A percentile compares a stretch with the other conserved stretches of the same genome.
Conservation (phyloP, 2,113 vertebrate genomes). For the Rhabdornis inornatus region DNA sequence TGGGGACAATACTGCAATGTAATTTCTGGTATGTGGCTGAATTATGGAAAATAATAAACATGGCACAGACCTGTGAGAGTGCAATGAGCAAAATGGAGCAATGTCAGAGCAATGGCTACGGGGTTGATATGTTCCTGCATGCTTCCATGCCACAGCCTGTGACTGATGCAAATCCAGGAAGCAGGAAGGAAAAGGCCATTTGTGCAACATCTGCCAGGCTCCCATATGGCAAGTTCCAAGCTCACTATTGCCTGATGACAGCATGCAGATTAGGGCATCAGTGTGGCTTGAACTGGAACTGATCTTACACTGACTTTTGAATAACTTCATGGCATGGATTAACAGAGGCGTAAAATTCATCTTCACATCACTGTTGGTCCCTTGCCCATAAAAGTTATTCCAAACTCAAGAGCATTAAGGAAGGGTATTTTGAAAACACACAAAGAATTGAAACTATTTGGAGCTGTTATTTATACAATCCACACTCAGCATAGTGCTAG, state of each 20-base stretch:
- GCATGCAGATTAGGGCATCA: slow-evolving; percentile 52
- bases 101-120: background rate
- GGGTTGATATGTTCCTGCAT: background rate
- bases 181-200: slow-evolving; percentile 48
- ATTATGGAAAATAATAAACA: background rate
- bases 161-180: background rate
- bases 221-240: slow-evolving; percentile 44
- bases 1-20: background rate
- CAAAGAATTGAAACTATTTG: slow-evolving; percentile 8
- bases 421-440: slow-evolving; percentile 25
- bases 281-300: slow-evolving; percentile 53
- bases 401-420: slow-evolving; percentile 31
- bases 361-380: slow-evolving; percentile 23
- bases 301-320: slow-evolving; percentile 59
- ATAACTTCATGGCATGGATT: slow-evolving; percentile 38
- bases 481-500: background rate
- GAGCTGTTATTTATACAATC: background rate
- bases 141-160: background rate
- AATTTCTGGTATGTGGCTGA: background rate
- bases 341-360: slow-evolving; percentile 30
- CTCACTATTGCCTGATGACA: slow-evolving; percentile 59
- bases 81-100: background rate
- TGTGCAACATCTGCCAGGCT: slow-evolving; percentile 50
- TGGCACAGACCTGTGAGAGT: rapidly evolving
- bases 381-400: slow-evolving; percentile 19